Percentiles rank a stretch among this genome's conserved stretches.
phyloP scores from a whole-genome alignment of 2,888 invertebrate genomes.

The Cryptosula pallasiana region DNA sequence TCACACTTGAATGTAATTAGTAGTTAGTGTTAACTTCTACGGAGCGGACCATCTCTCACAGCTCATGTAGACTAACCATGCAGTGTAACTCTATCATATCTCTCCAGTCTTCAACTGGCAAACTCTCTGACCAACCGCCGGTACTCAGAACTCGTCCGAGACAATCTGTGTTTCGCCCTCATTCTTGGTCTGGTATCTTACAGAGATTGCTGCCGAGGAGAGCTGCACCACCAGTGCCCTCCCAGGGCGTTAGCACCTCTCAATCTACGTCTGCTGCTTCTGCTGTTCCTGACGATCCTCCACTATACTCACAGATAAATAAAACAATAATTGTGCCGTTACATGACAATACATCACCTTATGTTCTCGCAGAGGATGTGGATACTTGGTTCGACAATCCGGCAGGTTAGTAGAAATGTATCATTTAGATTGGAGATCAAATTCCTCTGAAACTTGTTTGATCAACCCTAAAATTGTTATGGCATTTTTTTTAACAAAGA shows the following conservation, averaged over 20 bases:
- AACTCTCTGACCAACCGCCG: neutral
- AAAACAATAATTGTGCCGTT: neutral
- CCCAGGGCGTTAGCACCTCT: neutral
- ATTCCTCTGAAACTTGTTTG: too few species aligned
- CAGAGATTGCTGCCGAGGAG: neutral
- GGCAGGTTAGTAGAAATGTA: slow-evolving; percentile 14
- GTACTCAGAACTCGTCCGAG: neutral
- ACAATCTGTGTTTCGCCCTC: neutral
- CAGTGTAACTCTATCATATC: too few species aligned
- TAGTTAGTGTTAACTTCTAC: too few species aligned
- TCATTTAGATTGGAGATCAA: too few species aligned
- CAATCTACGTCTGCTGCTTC: neutral
- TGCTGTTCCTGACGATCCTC: neutral
- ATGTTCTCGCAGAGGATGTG: neutral
- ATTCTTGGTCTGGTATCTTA: slow-evolving; percentile 21
- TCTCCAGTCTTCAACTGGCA: neutral
- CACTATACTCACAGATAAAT: neutral
- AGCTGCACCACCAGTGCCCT: neutral
- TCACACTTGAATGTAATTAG: too few species aligned
- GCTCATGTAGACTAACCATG: too few species aligned
- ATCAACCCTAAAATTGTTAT: too few species aligned
- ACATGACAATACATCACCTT: neutral
- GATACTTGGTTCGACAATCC: neutral
- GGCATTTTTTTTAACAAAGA: too few species aligned
- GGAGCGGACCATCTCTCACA: too few species aligned